Evolutionary conservation across 2,888 invertebrate genomes (phyloP), one percentile per base, ranked within the genome.

Genomic region (Germaria angustata): DNA sequence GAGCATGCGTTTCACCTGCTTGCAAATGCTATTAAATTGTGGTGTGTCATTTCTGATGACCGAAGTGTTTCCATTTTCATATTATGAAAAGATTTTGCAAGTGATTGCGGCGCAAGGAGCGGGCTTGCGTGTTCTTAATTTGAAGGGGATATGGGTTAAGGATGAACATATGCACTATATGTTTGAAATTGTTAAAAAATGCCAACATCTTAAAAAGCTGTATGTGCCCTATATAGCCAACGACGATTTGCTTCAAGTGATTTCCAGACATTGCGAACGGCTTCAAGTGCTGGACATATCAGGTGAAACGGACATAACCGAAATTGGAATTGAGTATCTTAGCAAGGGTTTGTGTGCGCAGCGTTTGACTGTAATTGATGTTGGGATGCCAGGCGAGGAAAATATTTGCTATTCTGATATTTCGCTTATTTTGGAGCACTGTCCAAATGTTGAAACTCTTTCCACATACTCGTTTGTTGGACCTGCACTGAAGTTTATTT

Each of bases 81-180:
- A 94, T 89, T 94, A 95, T 88, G 93, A 93, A 81, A 94, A 93
- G 90, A 94, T 95, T 86, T 91, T 95, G 86, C 93, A 94, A 89
- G 92, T 94, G 84, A 94, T 95, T 86, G 92, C 92, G 5, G 92
- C 92, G 22, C 94, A 94, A 89, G 95, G 95, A 7, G 92, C 92
- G 7, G 94, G 94, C 34, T 87, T 95, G 85, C 93, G 93, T 53
- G 90, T 93, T 39, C 92, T 95, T 66, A 95, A 95, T 90, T 90
- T 95, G 75, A 95, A 95, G 91, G 95, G 95, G 13, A 94, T 95
- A 36, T 95, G 95, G 95, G 94, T 94, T 49, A 94, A 94, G 89
- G 95, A 94, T 66, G 95, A 95, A 84, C 93, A 94, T 85, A 92
- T 95, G 86, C 90, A 92, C 75, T 92, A 94, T 11, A 92, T 95